phyloP scores from a whole-genome alignment of 2,888 invertebrate genomes.

The Ophion obscuratus region DNA sequence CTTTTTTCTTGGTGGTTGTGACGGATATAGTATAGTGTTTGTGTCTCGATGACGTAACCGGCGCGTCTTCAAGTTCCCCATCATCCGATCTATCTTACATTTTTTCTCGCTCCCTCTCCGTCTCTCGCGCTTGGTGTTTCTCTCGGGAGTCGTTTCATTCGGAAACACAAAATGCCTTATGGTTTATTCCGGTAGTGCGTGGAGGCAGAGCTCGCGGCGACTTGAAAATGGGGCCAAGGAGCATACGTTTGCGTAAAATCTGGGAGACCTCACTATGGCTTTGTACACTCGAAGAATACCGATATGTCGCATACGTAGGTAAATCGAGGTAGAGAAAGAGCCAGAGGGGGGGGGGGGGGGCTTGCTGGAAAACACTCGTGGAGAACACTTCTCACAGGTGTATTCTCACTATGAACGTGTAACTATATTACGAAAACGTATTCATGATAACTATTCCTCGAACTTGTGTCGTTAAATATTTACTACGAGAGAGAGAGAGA shows the following conservation, averaged over 20 bases:
- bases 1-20: conserved; percentile 19
- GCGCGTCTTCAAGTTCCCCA: conserved; percentile 52
- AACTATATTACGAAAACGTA: conserved; percentile 6
- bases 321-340: background rate
- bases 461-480: conserved; percentile 36
- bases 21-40: conserved; percentile 37
- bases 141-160: conserved; percentile 49
- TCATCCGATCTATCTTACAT: conserved; percentile 35
- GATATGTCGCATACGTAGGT: conserved; percentile 1
- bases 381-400: conserved; percentile 10
- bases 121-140: conserved; percentile 10
- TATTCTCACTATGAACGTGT: conserved; percentile 5
- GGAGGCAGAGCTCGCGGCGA: conserved; percentile 35
- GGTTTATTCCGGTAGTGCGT: conserved; percentile 64
- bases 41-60: conserved; percentile 57
- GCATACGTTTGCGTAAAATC: conserved; percentile 60
- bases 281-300: background rate
- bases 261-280: conserved; percentile 14
- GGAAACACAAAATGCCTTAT: conserved; percentile 61
- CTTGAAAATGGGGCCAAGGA: conserved; percentile 69
- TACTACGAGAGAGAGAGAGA: background rate
- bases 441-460: conserved; percentile 37
- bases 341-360: background rate
- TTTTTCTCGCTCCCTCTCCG: conserved; percentile 4
- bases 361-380: conserved; percentile 14